Percentiles rank a stretch among this genome's conserved stretches.
Evolutionary conservation across 1,140 invertebrate species (phyloP).

Genomic region (Drosophila subpulchrella): DNA sequence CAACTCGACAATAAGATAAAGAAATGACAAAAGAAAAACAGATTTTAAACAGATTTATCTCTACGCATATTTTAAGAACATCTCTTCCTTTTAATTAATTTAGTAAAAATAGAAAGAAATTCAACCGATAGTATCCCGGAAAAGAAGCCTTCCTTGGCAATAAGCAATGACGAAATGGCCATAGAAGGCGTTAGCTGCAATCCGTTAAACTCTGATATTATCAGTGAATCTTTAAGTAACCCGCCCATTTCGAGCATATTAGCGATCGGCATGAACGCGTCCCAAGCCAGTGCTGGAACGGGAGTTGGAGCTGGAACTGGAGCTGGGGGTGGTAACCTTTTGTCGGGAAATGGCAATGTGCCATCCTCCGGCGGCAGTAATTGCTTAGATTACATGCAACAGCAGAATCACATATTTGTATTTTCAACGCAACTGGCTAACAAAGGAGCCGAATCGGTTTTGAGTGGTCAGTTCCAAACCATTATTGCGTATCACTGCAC

Average conservation of each 20-base stretch:
- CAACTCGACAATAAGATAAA: too few species aligned
- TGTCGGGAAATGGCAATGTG: constrained; percentile 84
- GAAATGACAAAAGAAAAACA: too few species aligned
- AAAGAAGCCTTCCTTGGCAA: constrained; percentile 30
- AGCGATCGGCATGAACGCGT: constrained; percentile 20
- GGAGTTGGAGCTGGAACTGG: constrained; percentile 4
- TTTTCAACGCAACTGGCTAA: constrained; percentile 98
- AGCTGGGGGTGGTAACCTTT: constrained; percentile 46
- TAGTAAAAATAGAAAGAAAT: constrained; percentile 64
- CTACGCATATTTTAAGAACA: background rate
- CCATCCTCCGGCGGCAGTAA: constrained; percentile 72
- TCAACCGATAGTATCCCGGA: constrained; percentile 29
- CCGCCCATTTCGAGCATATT: constrained; percentile 20
- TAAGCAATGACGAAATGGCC: constrained; percentile 50
- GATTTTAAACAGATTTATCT: too few species aligned
- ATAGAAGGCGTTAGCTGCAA: constrained; percentile 37
- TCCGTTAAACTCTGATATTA: constrained; percentile 41
- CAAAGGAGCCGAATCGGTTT: constrained; percentile 95
- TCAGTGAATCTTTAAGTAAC: constrained; percentile 35
- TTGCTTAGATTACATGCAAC: constrained; percentile 90
- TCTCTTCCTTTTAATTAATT: background rate
- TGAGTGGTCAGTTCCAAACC: constrained; percentile 94
- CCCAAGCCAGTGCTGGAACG: constrained; percentile 4
- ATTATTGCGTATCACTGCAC: constrained; percentile 98
- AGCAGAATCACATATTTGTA: constrained; percentile 99